phyloP scores from a whole-genome alignment of 2,888 invertebrate genomes.

The Ernsta delagoae region DNA sequence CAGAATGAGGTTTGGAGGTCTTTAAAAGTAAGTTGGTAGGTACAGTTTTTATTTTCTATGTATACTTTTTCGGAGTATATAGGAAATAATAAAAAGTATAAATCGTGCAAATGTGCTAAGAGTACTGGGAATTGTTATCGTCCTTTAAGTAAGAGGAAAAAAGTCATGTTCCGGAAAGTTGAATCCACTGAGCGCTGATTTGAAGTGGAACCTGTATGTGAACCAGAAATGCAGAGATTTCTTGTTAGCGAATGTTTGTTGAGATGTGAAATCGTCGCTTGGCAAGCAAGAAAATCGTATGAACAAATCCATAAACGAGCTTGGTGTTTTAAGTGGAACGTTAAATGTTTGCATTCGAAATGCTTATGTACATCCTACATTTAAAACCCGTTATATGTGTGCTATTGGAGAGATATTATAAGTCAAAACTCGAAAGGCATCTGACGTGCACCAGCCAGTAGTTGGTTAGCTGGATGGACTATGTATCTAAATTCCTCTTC shows the following conservation, averaged over 20 bases:
- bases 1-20: too few species aligned
- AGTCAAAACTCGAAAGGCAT: too few species aligned
- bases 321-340: constrained; percentile 9
- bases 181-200: constrained; percentile 11
- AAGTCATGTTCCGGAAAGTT: neutral
- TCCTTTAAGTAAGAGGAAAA: neutral
- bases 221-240: constrained; percentile 12
- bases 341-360: neutral
- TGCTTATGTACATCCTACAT: neutral
- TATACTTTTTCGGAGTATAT: too few species aligned
- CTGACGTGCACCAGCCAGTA: too few species aligned
- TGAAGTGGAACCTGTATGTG: constrained; percentile 5
- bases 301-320: constrained; percentile 14
- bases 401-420: too few species aligned
- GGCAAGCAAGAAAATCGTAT: constrained; percentile 21
- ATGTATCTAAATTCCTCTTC: too few species aligned
- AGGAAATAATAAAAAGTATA: too few species aligned
- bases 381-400: neutral
- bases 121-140: too few species aligned
- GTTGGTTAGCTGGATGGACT: too few species aligned
- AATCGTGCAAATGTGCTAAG: too few species aligned
- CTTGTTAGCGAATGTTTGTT: constrained; percentile 29
- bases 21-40: too few species aligned
- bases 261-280: constrained; percentile 26
- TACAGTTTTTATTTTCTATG: too few species aligned